Conservation (phyloP, 1,140 invertebrate genomes). For the Zaprionus inermis region DNA sequence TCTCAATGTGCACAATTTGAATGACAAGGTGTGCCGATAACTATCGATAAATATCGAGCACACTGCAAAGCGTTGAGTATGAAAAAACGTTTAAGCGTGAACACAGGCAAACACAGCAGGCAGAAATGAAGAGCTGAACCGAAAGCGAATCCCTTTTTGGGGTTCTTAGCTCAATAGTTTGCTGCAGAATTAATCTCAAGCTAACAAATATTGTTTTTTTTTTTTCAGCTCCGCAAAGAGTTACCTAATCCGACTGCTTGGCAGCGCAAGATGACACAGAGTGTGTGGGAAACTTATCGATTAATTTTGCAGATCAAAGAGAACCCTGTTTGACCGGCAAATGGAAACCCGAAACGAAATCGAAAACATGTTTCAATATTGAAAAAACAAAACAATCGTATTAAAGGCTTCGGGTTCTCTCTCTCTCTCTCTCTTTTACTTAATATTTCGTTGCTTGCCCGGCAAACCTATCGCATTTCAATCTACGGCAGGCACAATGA, state of each 20-base stretch:
- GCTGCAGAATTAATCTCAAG: too few species aligned
- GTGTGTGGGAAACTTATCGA: not conserved
- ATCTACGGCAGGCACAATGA: not conserved
- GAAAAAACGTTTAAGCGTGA: not conserved
- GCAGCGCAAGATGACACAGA: not conserved
- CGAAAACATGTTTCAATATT: not conserved
- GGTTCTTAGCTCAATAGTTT: too few species aligned
- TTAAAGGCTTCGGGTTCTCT: not conserved
- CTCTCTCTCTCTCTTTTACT: not conserved
- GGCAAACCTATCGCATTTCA: constrained; percentile 1
- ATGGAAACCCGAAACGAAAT: not conserved
- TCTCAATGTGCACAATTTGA: constrained; percentile 1
- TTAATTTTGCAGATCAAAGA: not conserved
- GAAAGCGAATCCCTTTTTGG: too few species aligned
- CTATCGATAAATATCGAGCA: constrained; percentile 1
- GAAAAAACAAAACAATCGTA: not conserved
- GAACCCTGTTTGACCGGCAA: not conserved
- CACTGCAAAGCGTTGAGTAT: not conserved
- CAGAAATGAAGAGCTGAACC: too few species aligned
- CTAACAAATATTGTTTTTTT: too few species aligned
- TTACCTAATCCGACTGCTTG: too few species aligned
- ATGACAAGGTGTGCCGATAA: not conserved
- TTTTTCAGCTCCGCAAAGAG: too few species aligned
- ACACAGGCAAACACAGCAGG: not conserved
- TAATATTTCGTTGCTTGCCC: not conserved